Conservation (phyloP, 2,888 invertebrate genomes). For the Anoplius nigerrimus region DNA sequence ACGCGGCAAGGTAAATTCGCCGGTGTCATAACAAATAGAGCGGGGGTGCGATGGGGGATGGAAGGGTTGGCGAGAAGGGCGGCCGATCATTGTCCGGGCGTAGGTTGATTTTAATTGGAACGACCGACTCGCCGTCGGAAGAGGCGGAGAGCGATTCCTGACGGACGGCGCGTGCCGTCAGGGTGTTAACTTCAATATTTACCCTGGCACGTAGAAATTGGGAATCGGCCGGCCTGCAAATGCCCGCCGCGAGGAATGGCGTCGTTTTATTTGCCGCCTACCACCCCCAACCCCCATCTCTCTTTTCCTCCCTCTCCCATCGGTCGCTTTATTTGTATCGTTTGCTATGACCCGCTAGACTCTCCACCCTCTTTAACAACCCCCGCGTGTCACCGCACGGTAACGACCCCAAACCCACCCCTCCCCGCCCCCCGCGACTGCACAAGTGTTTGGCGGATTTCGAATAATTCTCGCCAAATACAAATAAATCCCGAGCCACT, state of each 20-base stretch:
- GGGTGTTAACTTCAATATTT: slow-evolving; percentile 46
- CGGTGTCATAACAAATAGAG: neutral
- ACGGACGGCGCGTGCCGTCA: slow-evolving; percentile 35
- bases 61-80: neutral
- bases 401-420: no score
- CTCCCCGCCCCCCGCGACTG: neutral
- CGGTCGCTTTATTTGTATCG: neutral
- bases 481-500: slow-evolving; percentile 19
- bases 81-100: neutral
- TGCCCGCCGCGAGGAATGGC: neutral
- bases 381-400: neutral
- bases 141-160: neutral
- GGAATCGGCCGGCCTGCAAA: slow-evolving; percentile 16
- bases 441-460: slow-evolving; percentile 22
- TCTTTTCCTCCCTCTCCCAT: no score
- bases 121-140: neutral
- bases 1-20: no score
- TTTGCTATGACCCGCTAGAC: neutral
- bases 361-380: neutral
- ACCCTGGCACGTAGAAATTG: slow-evolving; percentile 44
- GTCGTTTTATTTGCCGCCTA: neutral
- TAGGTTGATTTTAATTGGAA: slow-evolving; percentile 43
- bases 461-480: slow-evolving; percentile 33
- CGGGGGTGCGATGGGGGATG: neutral
- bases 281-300: no score